Base-by-base conservation (phyloP, 2,113 vertebrate genomes). In the Furnarius figulus region DNA sequence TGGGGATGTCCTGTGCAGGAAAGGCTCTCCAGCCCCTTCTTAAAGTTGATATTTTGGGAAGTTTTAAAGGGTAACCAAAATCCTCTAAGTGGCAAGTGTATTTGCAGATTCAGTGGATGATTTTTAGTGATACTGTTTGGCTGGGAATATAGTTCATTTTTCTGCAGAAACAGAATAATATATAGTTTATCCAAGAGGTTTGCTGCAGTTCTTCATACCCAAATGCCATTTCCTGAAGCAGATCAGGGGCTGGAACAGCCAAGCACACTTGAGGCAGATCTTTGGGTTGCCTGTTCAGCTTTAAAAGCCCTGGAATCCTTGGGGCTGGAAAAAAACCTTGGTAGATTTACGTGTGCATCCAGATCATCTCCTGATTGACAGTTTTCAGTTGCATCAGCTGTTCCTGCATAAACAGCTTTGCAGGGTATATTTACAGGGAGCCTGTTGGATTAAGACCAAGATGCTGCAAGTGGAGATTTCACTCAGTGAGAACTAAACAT, bases 291-390 rank as follows among this genome's bases (percentile, higher is more conserved):
- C 94, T 73, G 68, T 79, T 95, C 79, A 70, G 42, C 77, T 94
- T 96, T 85, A 91, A 93, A 52, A 95, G 59, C 37, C 62, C 16
- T 23, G 73, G 85, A 91, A 90, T 96, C 74, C 74, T 95, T 87
- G 42, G 44, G 93, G 74, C 61, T 85, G 50, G 62, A 6, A 30
- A 63, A 65, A 62, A 95, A 95, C 61, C 23, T 62, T 40, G 87
- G 39, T 49, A 68, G 59, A 77, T 96, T 92, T 87, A 67, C 0
- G 14, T 82, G 83, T 72, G 76, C 78, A 63, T 85, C 20, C 85
- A 95, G 94, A 92, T 96, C 89, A 86, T 94, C 28, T 92, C 80
- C 68, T 97, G 95, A 96, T 58, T 89, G 94, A 97, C 96, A 96
- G 78, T 97, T 93, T 93, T 82, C 96, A 92, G 92, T 95, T 94